Conservation (phyloP, 2,888 invertebrate genomes). For the Stictocephala bisonia region DNA sequence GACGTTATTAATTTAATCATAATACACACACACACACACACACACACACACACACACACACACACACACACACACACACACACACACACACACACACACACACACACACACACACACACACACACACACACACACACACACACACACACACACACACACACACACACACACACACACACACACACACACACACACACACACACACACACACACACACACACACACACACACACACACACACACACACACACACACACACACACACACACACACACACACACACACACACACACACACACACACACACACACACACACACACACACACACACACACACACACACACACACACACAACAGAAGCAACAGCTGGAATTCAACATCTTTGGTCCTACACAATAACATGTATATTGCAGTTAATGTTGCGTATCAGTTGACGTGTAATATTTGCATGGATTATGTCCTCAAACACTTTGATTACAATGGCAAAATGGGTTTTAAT, state of each 20-base stretch:
- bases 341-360: slow-evolving; percentile 22
- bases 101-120: slow-evolving; percentile 39
- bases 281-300: slow-evolving; percentile 39
- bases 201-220: slow-evolving; percentile 35
- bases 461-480: too few relatives aligned
- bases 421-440: too few relatives aligned
- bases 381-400: too few relatives aligned
- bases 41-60: slow-evolving; percentile 24
- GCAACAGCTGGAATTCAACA: too few relatives aligned
- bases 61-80: slow-evolving; percentile 39
- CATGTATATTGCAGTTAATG: too few relatives aligned
- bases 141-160: slow-evolving; percentile 39
- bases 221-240: slow-evolving; percentile 39
- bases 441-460: too few relatives aligned
- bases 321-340: slow-evolving; percentile 39
- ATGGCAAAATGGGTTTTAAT: too few relatives aligned
- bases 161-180: slow-evolving; percentile 39
- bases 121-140: slow-evolving; percentile 39
- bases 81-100: slow-evolving; percentile 39
- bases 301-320: slow-evolving; percentile 38
- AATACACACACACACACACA: slow-evolving; percentile 11
- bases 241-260: slow-evolving; percentile 34
- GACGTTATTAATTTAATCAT: too few relatives aligned
- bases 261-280: slow-evolving; percentile 33
- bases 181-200: slow-evolving; percentile 36